Evolutionary conservation across 2,797 vertebrate genomes (phyloP).

Genomic region (Dermochelys coriacea): DNA sequence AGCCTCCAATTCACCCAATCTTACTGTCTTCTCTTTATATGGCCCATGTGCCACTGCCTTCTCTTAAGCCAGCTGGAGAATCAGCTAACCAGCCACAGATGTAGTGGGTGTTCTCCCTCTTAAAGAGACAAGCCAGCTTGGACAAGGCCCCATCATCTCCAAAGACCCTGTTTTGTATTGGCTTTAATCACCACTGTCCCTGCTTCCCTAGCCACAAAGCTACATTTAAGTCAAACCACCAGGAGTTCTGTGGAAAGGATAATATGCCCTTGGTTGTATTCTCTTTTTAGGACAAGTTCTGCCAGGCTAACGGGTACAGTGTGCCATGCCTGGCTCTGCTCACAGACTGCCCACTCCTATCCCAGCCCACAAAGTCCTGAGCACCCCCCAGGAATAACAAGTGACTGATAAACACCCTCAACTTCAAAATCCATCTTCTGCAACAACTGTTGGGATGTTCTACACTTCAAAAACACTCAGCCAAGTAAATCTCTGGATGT

Average conservation of each 20-base stretch:
- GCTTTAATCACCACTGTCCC: background rate
- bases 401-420: background rate
- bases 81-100: background rate
- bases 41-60: background rate
- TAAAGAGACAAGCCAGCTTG: background rate
- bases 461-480: background rate
- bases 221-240: background rate
- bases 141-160: background rate
- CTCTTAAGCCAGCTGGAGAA: background rate
- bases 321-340: background rate
- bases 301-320: background rate
- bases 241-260: background rate
- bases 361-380: background rate
- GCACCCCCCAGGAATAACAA: background rate
- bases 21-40: background rate
- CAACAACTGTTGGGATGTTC: fast-evolving
- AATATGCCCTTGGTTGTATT: background rate
- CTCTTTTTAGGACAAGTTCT: background rate
- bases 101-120: background rate
- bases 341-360: fast-evolving
- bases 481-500: background rate
- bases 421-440: background rate
- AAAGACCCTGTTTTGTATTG: fast-evolving
- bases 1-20: background rate
- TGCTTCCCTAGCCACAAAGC: fast-evolving